Conservation (phyloP, 2,113 vertebrate species). For the Indicator maculatus region DNA sequence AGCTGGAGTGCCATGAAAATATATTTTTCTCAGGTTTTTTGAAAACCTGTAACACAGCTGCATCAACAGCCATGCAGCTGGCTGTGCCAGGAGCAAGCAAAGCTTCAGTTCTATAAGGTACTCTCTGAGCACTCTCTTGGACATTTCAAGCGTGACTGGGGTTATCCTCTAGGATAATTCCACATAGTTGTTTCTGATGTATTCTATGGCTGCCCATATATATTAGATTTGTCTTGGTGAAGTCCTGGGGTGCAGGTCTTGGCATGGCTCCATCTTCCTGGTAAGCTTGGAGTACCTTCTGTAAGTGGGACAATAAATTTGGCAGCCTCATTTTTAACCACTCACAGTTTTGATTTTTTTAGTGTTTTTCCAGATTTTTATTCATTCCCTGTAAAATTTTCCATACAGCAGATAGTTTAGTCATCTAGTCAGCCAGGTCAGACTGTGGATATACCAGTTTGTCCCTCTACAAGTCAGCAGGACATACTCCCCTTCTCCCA, state of each 20-base stretch:
- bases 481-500: not conserved
- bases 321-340: not conserved
- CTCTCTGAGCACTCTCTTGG: not conserved
- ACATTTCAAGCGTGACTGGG: not conserved
- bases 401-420: not conserved
- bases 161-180: not conserved
- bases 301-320: not conserved
- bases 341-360: not conserved
- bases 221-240: not conserved
- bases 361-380: not conserved
- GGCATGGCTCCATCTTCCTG: not conserved
- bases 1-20: no score
- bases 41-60: not conserved
- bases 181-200: not conserved
- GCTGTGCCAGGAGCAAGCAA: not conserved
- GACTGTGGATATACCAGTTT: not conserved
- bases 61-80: not conserved
- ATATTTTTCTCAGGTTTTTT: not conserved
- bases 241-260: not conserved
- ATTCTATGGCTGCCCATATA: not conserved
- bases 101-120: not conserved
- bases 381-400: not conserved
- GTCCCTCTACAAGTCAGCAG: not conserved
- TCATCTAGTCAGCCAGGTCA: not conserved
- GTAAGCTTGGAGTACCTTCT: not conserved